These are phyloP conservation scores for Flexamia atlantica DNA, from an alignment of 2,888 invertebrate genomes.

Conservation along the genomic window DNA sequence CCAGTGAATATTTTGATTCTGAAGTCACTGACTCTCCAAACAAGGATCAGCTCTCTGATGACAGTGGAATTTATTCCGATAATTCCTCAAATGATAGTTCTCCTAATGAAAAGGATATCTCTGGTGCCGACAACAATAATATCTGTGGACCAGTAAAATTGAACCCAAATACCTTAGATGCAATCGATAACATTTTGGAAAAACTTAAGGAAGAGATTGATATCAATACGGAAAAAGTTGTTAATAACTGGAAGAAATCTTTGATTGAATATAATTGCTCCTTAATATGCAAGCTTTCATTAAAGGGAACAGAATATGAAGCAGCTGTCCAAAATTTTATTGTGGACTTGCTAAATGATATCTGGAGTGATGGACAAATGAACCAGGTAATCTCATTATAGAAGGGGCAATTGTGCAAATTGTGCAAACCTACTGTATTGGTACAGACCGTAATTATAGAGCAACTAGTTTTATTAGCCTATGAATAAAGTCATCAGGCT, in stretches of 20 bases:
- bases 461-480: too few species aligned
- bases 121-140: neutral
- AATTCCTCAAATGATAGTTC: neutral
- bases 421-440: too few species aligned
- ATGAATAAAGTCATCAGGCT: too few species aligned
- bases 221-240: neutral
- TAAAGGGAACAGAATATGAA: neutral
- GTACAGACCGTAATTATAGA: too few species aligned
- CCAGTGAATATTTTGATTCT: neutral
- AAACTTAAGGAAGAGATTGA: neutral
- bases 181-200: neutral
- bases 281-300: neutral
- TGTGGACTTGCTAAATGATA: neutral
- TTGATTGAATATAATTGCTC: constrained; percentile 1
- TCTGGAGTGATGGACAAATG: constrained; percentile 5
- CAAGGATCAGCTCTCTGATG: neutral
- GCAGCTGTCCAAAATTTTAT: neutral
- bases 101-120: neutral
- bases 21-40: neutral
- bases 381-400: neutral
- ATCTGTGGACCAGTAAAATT: neutral
- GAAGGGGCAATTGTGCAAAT: too few species aligned
- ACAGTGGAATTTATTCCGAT: neutral
- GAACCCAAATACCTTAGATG: neutral
- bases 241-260: constrained; percentile 18